Evolutionary conservation across 2,113 vertebrate species (phyloP), one percentile per base, ranked within the genome.

Genomic region (Entelurus aequoreus): DNA sequence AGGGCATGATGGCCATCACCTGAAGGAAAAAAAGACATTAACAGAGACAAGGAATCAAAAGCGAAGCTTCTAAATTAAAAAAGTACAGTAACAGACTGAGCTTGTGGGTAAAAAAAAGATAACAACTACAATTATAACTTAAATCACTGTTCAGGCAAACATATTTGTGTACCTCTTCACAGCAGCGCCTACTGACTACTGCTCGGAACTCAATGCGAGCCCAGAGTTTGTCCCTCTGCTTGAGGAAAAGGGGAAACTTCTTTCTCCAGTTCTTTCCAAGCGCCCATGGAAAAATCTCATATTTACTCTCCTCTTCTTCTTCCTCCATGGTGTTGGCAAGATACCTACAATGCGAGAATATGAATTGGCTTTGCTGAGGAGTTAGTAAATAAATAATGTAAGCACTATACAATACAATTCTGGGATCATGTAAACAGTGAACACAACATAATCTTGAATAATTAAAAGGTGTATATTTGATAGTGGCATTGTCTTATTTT

Each of bases 251-350:
- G 38, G 93, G 90, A 72, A 95, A 95, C 55, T 88, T 75, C 66
- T 91, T 95, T 84, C 89, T 94, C 97, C 95, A 99, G 54, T 84
- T 88, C 87, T 92, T 93, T 64, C 96, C 95, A 82, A 99, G 84
- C 60, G 94, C 95, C 97, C 97, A 99, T 6, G 95, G 94, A 68
- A 98, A 98, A 80, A 99, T 98, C 77, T 98, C 95, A 81, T 96
- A 95, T 77, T 94, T 98, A 46, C 74, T 86, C 86, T 95, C 93
- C 86, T 97, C 94, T 61, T 96, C 91, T 6, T 99, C 96, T 88
- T 99, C 96, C 90, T 98, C 96, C 91, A 98, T 94, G 62, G 94
- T 95, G 84, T 99, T 95, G 64, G 97, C 97, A 52, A 99, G 90
- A 82, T 98, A 98, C 54, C 97, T 98, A 77, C 6, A 56, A 40